Base-by-base conservation (phyloP, 1,140 invertebrate species). In the Ceratoteleas bidentatus region DNA sequence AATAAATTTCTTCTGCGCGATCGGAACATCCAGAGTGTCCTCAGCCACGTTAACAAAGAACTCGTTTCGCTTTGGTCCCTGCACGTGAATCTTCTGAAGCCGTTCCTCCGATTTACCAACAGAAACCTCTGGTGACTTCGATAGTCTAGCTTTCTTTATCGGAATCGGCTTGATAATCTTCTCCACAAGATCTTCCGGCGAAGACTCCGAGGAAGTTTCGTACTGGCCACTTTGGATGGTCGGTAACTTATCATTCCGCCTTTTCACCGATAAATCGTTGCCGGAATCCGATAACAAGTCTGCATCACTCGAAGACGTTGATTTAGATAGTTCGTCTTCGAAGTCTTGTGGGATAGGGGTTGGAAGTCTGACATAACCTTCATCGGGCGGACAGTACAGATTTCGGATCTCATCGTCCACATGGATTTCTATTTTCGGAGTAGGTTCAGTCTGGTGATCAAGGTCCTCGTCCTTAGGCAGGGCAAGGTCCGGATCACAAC, bases 291-390 rank as follows among this genome's bases (percentile, higher is more conserved):
- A 86, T 0, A 81, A 84, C 0, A 75, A 82, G 0, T 85, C 86
- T 3, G 85, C 33, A 11, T 89, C 86, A 45, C 84, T 88, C 6
- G 85, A 88, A 0, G 87, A 88, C 0, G 66, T 83, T 0, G 86
- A 87, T 8, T 62, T 77, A 0, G 78, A 85, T 5, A 84, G 13
- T n/a, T 86, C 70, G 4, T 90, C 85, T 0, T 84, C 83, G 4
- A 84, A 16, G 9, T 61, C 75, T 16, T 86, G 52, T 10, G 88
- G 87, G 6, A 91, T 87, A 5, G 89, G 87, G 0, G 88, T 89
- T 0, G 89, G 88, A 11, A 89, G 6, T 64, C 88, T 85, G n/a
- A 90, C 86, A 34, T 90, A 90, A 6, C 77, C 79, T 4, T 88
- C 85, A 43, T 60, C 66, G 0, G 64, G 64, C 0, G 80, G 79